A percentile compares a stretch with the other conserved stretches of the same genome.
These are phyloP conservation scores for Philaenus spumarius DNA, from an alignment of 1,140 invertebrate species.

Conservation along the genomic window DNA sequence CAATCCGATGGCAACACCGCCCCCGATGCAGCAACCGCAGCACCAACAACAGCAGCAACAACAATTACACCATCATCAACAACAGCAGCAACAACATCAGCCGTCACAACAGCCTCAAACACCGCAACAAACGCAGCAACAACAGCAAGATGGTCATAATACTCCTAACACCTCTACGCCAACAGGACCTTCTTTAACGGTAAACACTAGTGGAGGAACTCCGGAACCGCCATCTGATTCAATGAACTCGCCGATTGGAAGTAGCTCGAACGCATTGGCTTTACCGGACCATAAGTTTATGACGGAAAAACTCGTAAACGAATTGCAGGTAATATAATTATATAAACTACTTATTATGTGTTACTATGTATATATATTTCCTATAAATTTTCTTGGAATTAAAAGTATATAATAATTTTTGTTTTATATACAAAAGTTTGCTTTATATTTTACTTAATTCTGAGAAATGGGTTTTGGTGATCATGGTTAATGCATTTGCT, in stretches of 20 bases:
- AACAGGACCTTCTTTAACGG: constrained; percentile 10
- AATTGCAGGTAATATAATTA: constrained; percentile 31
- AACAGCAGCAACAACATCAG: constrained; percentile 13
- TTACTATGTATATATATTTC: too few species aligned
- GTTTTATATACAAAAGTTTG: too few species aligned
- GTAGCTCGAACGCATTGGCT: constrained; percentile 19
- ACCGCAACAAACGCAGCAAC: constrained; percentile 10
- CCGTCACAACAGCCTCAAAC: constrained; percentile 3
- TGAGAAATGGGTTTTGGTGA: too few species aligned
- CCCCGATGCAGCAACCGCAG: neutral
- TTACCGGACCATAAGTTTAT: constrained; percentile 31
- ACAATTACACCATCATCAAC: constrained; percentile 18
- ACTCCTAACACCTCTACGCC: neutral
- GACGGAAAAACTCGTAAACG: constrained; percentile 34
- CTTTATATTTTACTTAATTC: too few species aligned
- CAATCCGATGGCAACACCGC: neutral
- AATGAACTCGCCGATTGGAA: constrained; percentile 20
- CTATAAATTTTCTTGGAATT: too few species aligned
- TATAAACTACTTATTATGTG: too few species aligned
- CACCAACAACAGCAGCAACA: constrained; percentile 5
- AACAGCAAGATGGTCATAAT: neutral
- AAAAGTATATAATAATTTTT: too few species aligned
- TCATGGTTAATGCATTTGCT: too few species aligned
- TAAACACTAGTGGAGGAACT: neutral
- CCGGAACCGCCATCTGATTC: constrained; percentile 17